Percentiles rank a stretch among this genome's conserved stretches.
phyloP scores from a whole-genome alignment of 2,113 vertebrate species.

The Rhizomys pruinosus region DNA sequence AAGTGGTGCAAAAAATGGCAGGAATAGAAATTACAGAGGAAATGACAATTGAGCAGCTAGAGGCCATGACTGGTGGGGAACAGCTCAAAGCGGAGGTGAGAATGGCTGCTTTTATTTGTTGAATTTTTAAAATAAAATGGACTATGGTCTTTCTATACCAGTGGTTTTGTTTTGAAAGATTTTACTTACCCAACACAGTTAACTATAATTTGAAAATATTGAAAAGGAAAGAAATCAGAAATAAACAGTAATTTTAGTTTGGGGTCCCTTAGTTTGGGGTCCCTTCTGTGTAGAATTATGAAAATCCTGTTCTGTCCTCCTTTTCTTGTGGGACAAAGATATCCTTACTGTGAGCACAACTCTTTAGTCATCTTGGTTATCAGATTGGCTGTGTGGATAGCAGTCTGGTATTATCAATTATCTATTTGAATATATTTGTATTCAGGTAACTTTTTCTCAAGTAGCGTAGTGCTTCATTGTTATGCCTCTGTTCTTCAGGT shows the following conservation, averaged over 20 bases:
- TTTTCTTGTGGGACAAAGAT: background rate
- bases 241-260: background rate
- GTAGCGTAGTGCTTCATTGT: background rate
- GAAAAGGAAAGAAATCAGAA: background rate
- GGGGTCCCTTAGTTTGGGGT: background rate
- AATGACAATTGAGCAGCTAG: conserved; percentile 97
- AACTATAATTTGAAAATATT: background rate
- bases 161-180: background rate
- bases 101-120: conserved; percentile 35
- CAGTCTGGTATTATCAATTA: background rate
- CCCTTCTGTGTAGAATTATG: background rate
- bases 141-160: background rate
- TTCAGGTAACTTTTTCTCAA: background rate
- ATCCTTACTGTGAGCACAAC: background rate
- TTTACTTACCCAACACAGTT: background rate
- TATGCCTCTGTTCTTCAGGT: background rate
- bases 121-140: conserved; percentile 42
- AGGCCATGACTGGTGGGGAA: conserved; percentile 99
- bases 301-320: background rate
- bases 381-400: background rate
- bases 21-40: conserved; percentile 99
- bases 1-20: conserved; percentile 99
- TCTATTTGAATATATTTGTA: background rate
- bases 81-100: conserved; percentile 97
- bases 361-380: background rate